Percentiles rank a stretch among this genome's conserved stretches.
phyloP scores from a whole-genome alignment of 2,888 invertebrate genomes.

The Bimastos eiseni region DNA sequence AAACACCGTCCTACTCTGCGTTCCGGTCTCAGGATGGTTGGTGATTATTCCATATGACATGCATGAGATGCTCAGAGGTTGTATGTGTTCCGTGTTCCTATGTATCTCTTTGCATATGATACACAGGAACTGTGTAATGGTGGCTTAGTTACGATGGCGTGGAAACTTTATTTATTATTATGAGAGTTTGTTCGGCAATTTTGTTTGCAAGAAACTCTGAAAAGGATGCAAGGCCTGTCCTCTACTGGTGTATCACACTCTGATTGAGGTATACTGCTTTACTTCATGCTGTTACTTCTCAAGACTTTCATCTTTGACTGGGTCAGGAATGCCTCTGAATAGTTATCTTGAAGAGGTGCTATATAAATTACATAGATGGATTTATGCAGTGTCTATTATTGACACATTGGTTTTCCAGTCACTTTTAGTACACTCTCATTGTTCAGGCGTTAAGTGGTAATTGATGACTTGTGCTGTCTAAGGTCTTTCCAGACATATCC shows the following conservation, averaged over 20 bases:
- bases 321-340: too few species aligned
- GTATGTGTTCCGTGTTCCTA: too few species aligned
- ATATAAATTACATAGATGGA: too few species aligned
- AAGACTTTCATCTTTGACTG: too few species aligned
- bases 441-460: not conserved
- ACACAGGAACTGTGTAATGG: too few species aligned
- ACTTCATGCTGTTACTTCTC: not conserved
- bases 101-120: too few species aligned
- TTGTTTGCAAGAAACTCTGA: too few species aligned
- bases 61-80: not conserved
- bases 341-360: too few species aligned
- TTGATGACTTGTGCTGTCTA: not conserved
- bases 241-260: not conserved
- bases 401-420: too few species aligned
- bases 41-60: not conserved
- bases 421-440: too few species aligned
- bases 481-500: not conserved
- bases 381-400: not conserved
- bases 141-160: too few species aligned
- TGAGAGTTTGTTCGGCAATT: not conserved
- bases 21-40: not conserved
- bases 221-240: not conserved
- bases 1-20: not conserved
- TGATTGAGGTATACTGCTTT: not conserved
- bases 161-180: too few species aligned